phyloP scores from a whole-genome alignment of 2,797 vertebrate species.

The Megaceryle alcyon region DNA sequence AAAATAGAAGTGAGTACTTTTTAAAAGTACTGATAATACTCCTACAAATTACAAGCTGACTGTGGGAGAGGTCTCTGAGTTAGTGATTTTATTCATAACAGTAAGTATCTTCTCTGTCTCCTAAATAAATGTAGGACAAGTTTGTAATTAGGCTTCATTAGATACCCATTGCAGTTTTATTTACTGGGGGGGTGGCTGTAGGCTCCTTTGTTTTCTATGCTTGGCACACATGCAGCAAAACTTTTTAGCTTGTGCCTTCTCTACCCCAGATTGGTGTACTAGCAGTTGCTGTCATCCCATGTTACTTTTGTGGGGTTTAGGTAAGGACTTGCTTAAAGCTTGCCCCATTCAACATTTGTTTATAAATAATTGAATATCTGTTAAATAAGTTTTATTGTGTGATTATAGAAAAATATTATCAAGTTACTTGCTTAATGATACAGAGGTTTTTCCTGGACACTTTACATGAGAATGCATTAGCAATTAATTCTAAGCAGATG shows the following conservation, averaged over 20 bases:
- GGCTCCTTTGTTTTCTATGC: background rate
- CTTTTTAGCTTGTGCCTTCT: background rate
- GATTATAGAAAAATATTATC: background rate
- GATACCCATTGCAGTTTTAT: background rate
- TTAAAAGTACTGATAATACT: background rate
- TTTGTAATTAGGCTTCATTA: background rate
- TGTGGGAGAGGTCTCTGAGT: background rate
- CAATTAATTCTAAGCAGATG: background rate
- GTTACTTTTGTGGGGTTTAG: background rate
- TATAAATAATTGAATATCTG: background rate
- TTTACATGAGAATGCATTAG: background rate
- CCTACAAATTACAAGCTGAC: background rate
- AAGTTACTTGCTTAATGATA: background rate
- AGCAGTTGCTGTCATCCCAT: background rate
- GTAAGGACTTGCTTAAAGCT: background rate
- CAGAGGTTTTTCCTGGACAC: background rate
- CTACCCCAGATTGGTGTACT: background rate
- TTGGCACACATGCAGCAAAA: background rate
- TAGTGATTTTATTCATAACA: background rate
- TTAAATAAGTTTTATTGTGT: background rate
- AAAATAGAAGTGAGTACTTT: background rate
- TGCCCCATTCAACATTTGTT: background rate
- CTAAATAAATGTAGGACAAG: background rate
- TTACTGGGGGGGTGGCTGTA: background rate
- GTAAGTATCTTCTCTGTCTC: background rate